Conservation (phyloP, 2,113 vertebrate species). For the Delphinus delphis region DNA sequence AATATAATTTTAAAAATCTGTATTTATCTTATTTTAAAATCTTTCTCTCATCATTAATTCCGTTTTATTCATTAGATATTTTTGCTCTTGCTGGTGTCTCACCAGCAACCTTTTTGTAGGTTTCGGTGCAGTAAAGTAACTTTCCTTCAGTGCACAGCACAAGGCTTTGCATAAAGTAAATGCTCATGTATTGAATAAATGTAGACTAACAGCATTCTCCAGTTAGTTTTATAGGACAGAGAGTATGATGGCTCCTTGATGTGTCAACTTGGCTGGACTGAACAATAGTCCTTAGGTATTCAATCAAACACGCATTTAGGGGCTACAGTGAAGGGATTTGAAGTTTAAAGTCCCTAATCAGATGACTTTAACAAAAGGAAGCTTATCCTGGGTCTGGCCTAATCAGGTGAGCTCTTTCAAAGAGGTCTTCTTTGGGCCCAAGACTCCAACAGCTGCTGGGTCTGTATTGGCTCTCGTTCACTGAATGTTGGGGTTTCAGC, state of each 20-base stretch:
- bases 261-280: neutral
- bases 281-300: neutral
- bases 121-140: neutral
- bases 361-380: conserved; percentile 14
- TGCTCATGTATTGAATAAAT: neutral
- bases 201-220: neutral
- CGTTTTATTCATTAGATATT: neutral
- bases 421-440: neutral
- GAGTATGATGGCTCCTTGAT: neutral
- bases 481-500: neutral
- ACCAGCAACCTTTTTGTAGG: neutral
- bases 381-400: neutral
- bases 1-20: neutral
- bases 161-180: neutral
- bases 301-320: conserved; percentile 2
- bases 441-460: neutral
- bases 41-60: neutral
- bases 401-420: neutral
- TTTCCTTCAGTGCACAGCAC: neutral
- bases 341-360: neutral
- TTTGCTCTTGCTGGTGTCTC: neutral
- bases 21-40: neutral
- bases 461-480: neutral
- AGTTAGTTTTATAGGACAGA: neutral
- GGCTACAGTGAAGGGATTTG: neutral